Evolutionary conservation across 2,888 invertebrate species (phyloP).

Genomic region (Drosophila melanosoma): DNA sequence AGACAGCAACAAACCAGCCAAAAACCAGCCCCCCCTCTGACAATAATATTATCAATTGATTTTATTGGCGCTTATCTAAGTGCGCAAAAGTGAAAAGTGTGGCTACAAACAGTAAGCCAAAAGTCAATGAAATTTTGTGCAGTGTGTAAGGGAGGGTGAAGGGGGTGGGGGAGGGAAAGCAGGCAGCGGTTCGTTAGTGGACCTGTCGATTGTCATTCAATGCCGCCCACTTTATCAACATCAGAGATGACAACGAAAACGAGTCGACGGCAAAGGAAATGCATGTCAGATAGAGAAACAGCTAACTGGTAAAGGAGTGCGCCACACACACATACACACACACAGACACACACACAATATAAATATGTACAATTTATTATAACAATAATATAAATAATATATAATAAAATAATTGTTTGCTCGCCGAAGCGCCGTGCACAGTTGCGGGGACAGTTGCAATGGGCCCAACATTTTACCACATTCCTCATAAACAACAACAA

Average conservation of each 20-base stretch:
- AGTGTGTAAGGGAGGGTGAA: conserved; percentile 45
- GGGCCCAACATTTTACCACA: conserved; percentile 15
- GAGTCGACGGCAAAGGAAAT: conserved; percentile 39
- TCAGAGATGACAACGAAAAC: conserved; percentile 27
- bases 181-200: conserved; percentile 1
- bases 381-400: conserved; percentile 23
- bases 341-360: not conserved
- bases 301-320: conserved; percentile 32
- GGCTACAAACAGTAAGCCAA: not conserved
- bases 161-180: not conserved
- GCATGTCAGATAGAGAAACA: conserved; percentile 52
- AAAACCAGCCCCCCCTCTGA: conserved; percentile 1
- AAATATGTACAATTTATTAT: conserved; percentile 39
- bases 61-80: conserved; percentile 70
- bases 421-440: conserved; percentile 59
- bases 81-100: conserved; percentile 61
- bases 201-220: conserved; percentile 59
- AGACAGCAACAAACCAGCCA: no score
- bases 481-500: conserved; percentile 40
- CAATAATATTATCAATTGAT: conserved; percentile 56
- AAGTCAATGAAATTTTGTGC: conserved; percentile 44
- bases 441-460: conserved; percentile 17
- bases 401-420: conserved; percentile 57
- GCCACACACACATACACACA: conserved; percentile 4
- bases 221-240: conserved; percentile 63